Evolutionary conservation across 2,797 vertebrate genomes (phyloP).

Genomic region (Scleropages formosus): DNA sequence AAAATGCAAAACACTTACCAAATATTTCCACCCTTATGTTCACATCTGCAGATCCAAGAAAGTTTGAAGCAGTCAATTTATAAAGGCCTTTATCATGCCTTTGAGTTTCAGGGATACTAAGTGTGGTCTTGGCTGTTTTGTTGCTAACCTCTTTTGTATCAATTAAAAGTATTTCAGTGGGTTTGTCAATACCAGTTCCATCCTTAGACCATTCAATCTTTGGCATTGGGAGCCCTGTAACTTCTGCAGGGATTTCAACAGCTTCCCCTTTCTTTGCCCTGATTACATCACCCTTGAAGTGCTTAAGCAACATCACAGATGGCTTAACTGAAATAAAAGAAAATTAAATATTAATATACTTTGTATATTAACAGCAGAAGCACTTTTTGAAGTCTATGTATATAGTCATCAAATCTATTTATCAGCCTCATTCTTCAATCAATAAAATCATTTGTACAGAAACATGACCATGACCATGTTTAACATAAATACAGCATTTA

Average conservation of each 20-base stretch:
- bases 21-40: constrained; percentile 81
- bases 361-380: neutral
- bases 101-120: constrained; percentile 73
- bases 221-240: constrained; percentile 92
- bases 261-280: constrained; percentile 85
- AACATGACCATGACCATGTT: too few species aligned
- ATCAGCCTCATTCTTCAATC: too few species aligned
- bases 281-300: constrained; percentile 84
- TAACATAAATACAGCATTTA: too few species aligned
- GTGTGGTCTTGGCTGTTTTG: constrained; percentile 78
- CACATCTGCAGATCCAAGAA: constrained; percentile 82
- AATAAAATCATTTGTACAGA: too few species aligned
- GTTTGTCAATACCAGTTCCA: constrained; percentile 77
- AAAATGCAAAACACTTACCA: constrained; percentile 69
- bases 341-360: constrained; percentile 1
- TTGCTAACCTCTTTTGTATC: constrained; percentile 82
- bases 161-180: constrained; percentile 75
- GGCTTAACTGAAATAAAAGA: constrained; percentile 76
- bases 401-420: neutral
- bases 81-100: constrained; percentile 84
- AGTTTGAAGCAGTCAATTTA: constrained; percentile 85
- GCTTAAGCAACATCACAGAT: constrained; percentile 80
- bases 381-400: neutral
- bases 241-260: constrained; percentile 86
- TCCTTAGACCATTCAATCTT: constrained; percentile 96